Evolutionary conservation across 2,888 invertebrate species (phyloP).

Genomic region (Aelia acuminata): DNA sequence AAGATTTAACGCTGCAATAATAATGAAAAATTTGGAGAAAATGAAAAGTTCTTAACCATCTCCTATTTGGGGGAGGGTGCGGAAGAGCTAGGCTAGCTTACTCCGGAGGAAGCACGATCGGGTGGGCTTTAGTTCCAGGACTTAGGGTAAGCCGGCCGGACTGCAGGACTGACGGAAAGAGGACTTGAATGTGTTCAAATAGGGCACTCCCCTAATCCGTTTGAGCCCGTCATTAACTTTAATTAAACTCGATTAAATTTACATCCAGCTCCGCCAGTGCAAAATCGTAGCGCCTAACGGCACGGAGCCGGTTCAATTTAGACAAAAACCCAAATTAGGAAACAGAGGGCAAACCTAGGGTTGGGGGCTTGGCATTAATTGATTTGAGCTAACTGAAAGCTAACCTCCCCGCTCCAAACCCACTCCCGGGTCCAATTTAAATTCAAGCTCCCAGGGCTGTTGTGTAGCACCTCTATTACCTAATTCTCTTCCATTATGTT

Average conservation of each 20-base stretch:
- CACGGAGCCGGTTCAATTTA: conserved; percentile 52
- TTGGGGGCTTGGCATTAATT: conserved; percentile 47
- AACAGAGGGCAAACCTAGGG: conserved; percentile 51
- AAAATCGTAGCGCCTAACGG: conserved; percentile 46
- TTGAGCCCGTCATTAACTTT: conserved; percentile 57
- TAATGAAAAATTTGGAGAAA: no score
- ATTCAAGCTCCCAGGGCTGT: conserved; percentile 40
- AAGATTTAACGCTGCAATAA: no score
- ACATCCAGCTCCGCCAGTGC: conserved; percentile 45
- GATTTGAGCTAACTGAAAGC: conserved; percentile 57
- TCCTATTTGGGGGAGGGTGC: background rate
- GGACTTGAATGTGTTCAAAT: conserved; percentile 51
- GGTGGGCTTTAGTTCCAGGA: background rate
- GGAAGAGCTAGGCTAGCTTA: background rate
- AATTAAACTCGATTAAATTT: conserved; percentile 58
- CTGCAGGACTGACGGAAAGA: conserved; percentile 44
- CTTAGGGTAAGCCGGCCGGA: conserved; percentile 45
- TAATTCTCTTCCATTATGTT: conserved; percentile 47
- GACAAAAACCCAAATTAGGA: conserved; percentile 57
- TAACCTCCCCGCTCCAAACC: conserved; percentile 43
- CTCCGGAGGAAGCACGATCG: conserved; percentile 17
- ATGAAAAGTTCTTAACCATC: no score
- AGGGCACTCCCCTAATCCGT: conserved; percentile 56
- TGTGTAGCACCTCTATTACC: conserved; percentile 42
- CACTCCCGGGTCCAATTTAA: conserved; percentile 51